Conservation (phyloP, 1,140 invertebrate genomes). For the Nasonia giraulti region DNA sequence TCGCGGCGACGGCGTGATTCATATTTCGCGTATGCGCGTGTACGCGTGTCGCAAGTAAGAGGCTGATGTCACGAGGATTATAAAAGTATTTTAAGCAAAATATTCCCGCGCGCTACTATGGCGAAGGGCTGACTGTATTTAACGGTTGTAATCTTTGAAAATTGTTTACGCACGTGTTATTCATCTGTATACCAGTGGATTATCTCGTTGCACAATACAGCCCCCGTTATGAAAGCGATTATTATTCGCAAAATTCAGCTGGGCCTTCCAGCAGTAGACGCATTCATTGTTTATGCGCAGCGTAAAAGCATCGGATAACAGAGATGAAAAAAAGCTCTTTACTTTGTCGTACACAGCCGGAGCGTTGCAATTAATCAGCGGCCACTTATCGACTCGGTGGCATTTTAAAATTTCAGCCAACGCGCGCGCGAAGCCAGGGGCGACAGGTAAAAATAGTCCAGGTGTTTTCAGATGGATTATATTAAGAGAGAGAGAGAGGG, state of each 20-base stretch:
- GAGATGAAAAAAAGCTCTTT: background rate
- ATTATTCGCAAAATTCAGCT: background rate
- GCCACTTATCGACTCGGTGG: background rate
- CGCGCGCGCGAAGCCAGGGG: no score
- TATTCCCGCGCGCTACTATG: no score
- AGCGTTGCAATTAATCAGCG: background rate
- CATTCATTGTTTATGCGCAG: no score
- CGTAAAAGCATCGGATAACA: no score
- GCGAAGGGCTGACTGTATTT: no score
- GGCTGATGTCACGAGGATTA: slow-evolving; percentile 1
- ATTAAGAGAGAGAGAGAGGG: background rate
- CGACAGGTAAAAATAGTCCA: background rate
- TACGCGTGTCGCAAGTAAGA: background rate
- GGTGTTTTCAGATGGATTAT: background rate
- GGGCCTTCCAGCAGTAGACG: no score
- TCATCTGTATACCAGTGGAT: no score
- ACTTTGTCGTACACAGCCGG: no score
- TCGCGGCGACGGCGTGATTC: slow-evolving; percentile 10
- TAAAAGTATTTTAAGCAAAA: slow-evolving; percentile 40
- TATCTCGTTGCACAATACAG: no score
- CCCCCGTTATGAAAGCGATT: no score
- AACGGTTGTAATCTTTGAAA: background rate
- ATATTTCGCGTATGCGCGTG: background rate
- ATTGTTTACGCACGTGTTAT: no score
- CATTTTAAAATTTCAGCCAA: background rate